A percentile compares a stretch with the other conserved stretches of the same genome.
These are phyloP conservation scores for Oncorhynchus mykiss DNA, from an alignment of 2,113 vertebrate species.

Conservation along the genomic window DNA sequence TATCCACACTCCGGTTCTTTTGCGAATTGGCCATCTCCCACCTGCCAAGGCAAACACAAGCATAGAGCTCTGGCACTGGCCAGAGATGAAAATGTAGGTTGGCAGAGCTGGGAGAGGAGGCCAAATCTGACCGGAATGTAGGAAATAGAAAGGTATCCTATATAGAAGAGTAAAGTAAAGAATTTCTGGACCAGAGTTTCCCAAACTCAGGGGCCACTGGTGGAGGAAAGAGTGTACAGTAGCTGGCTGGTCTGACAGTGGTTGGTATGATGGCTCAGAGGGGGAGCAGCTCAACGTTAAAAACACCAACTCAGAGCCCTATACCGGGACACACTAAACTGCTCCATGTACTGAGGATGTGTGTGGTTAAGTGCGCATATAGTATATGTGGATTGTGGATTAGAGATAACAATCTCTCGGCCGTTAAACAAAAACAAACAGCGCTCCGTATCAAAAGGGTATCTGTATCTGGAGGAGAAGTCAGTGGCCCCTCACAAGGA, in stretches of 20 bases:
- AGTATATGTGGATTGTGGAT: background rate
- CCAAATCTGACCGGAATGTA: background rate
- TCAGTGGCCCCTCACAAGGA: background rate
- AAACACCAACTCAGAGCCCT: background rate
- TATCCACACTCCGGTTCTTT: background rate
- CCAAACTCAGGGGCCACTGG: background rate
- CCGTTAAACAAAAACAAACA: background rate
- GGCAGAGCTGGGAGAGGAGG: background rate
- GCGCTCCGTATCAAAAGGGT: background rate
- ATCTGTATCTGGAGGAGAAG: background rate
- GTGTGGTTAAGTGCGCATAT: too few relatives aligned
- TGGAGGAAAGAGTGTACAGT: background rate
- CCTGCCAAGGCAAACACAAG: slow-evolving; percentile 3
- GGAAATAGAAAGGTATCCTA: background rate
- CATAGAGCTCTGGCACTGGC: too few relatives aligned
- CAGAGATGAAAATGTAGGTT: background rate
- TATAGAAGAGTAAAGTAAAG: too few relatives aligned
- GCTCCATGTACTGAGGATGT: background rate
- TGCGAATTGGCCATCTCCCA: background rate
- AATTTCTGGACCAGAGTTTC: too few relatives aligned
- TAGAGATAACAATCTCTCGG: background rate
- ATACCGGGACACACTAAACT: background rate
- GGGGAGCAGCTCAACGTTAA: background rate
- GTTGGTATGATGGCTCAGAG: background rate
- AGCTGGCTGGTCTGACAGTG: background rate